A percentile compares a stretch with the other conserved stretches of the same genome.
phyloP scores from a whole-genome alignment of 2,888 invertebrate species.

The Luffia ferchaultella region DNA sequence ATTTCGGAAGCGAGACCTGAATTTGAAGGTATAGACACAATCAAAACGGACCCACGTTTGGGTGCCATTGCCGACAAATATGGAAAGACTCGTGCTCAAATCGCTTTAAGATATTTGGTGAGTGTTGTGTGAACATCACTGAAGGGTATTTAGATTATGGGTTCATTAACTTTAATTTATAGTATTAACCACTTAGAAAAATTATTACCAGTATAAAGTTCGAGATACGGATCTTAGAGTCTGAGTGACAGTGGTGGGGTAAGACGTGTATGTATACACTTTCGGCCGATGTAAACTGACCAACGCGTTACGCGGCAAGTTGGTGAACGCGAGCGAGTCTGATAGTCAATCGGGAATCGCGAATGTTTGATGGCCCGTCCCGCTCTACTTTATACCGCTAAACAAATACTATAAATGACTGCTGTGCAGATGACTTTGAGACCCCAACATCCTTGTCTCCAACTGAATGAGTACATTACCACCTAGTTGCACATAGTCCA shows the following conservation, averaged over 20 bases:
- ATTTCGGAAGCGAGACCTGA: slow-evolving; percentile 53
- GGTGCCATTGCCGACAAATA: slow-evolving; percentile 67
- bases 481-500: too few relatives aligned
- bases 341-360: background rate
- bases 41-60: slow-evolving; percentile 67
- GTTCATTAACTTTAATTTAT: too few relatives aligned
- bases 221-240: background rate
- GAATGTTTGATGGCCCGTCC: background rate
- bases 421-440: background rate
- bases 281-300: background rate
- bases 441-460: background rate
- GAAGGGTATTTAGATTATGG: too few relatives aligned
- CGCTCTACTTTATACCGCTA: background rate
- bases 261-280: background rate
- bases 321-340: background rate
- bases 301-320: background rate
- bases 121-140: too few relatives aligned
- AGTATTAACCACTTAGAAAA: too few relatives aligned
- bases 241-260: background rate
- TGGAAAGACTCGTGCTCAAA: slow-evolving; percentile 71
- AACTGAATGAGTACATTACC: too few relatives aligned
- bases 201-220: too few relatives aligned
- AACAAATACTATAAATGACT: background rate
- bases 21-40: slow-evolving; percentile 56
- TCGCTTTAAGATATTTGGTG: slow-evolving; percentile 74